Percentiles rank a stretch among this genome's conserved stretches.
These are phyloP conservation scores for Harpegnathos saltator DNA, from an alignment of 1,140 invertebrate genomes.

Conservation along the genomic window DNA sequence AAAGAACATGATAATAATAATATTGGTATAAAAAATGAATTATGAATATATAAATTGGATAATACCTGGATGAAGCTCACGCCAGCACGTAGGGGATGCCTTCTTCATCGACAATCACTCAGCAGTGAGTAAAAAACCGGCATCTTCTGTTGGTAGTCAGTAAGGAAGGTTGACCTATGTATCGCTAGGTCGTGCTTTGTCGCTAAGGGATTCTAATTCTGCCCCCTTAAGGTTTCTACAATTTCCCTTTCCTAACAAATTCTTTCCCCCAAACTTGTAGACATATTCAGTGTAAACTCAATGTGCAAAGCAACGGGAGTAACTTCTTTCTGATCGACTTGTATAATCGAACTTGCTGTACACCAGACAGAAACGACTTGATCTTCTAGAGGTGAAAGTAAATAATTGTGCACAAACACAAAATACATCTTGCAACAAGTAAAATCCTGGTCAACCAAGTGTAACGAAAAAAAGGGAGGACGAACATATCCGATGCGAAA, in stretches of 20 bases:
- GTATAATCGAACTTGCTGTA: conserved; percentile 67
- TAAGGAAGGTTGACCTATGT: conserved; percentile 86
- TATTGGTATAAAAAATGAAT: conserved; percentile 84
- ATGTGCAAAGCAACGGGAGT: conserved; percentile 72
- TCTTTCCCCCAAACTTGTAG: conserved; percentile 68
- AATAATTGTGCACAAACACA: conserved; percentile 66
- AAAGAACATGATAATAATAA: conserved; percentile 83
- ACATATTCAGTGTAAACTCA: conserved; percentile 70
- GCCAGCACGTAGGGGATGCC: conserved; percentile 85
- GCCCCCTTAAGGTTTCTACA: conserved; percentile 74
- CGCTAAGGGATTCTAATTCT: conserved; percentile 83
- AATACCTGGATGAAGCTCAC: conserved; percentile 86
- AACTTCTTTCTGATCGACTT: conserved; percentile 64
- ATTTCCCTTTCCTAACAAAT: conserved; percentile 70
- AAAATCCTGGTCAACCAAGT: conserved; percentile 44
- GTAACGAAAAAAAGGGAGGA: conserved; percentile 6
- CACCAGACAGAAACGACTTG: conserved; percentile 59
- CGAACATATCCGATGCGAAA: not conserved
- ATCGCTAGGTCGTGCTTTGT: conserved; percentile 85
- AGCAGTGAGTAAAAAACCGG: conserved; percentile 86
- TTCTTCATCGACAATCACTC: conserved; percentile 86
- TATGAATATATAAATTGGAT: conserved; percentile 87
- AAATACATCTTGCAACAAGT: conserved; percentile 53
- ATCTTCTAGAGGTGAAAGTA: conserved; percentile 59
- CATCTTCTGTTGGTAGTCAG: conserved; percentile 86